These are phyloP conservation scores for Campoplex nolae DNA, from an alignment of 2,888 invertebrate genomes.

Conservation along the genomic window DNA sequence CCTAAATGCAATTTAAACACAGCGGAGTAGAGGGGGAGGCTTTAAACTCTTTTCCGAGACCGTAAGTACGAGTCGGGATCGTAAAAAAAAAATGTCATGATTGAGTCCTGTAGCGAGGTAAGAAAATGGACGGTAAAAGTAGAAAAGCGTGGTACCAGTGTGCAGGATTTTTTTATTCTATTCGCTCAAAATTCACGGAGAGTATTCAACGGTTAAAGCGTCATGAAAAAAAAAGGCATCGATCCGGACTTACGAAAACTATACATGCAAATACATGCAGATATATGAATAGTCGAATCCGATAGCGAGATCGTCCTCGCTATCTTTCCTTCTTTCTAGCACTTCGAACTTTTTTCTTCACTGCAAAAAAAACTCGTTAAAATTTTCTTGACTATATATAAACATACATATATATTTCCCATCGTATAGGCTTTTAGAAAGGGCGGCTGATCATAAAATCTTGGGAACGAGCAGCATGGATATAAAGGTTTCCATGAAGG, in stretches of 20 bases:
- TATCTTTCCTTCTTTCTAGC: slow-evolving; percentile 40
- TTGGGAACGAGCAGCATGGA: slow-evolving; percentile 33
- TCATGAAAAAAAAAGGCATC: slow-evolving; percentile 15
- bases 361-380: slow-evolving; percentile 29
- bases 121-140: slow-evolving; percentile 14
- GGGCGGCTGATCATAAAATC: slow-evolving; percentile 53
- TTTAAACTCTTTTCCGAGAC: background rate
- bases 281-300: slow-evolving; percentile 39
- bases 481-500: slow-evolving; percentile 47
- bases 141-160: background rate
- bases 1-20: slow-evolving; percentile 10
- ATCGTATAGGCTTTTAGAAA: slow-evolving; percentile 38
- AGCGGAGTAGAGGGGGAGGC: background rate
- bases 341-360: slow-evolving; percentile 23
- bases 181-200: background rate
- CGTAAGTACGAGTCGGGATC: background rate
- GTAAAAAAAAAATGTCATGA: slow-evolving; percentile 30
- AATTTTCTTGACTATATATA: slow-evolving; percentile 19
- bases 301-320: slow-evolving; percentile 57
- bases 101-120: slow-evolving; percentile 29
- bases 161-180: slow-evolving; percentile 16
- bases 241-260: slow-evolving; percentile 3
- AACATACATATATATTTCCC: background rate
- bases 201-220: slow-evolving; percentile 16
- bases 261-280: background rate